phyloP scores from a whole-genome alignment of 2,888 invertebrate genomes.

The Sycophila texana region DNA sequence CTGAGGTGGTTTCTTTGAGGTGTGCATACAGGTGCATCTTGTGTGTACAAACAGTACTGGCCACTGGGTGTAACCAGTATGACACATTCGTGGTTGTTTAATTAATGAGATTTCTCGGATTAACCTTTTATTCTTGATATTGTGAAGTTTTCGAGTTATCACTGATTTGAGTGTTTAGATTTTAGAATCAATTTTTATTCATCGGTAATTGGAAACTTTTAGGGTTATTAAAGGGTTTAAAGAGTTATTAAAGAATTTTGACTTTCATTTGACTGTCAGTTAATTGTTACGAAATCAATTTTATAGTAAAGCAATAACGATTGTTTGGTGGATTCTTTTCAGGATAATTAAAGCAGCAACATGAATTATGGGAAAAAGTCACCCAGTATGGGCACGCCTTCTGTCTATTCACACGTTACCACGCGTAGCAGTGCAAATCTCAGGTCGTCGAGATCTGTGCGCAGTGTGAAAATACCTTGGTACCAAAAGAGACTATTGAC shows the following conservation, averaged over 20 bases:
- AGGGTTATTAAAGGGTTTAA: too few species aligned
- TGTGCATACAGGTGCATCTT: not conserved
- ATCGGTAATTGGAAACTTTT: too few species aligned
- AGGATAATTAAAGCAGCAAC: constrained; percentile 19
- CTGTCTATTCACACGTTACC: constrained; percentile 92
- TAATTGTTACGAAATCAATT: too few species aligned
- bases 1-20: not conserved
- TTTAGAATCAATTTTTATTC: too few species aligned
- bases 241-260: not conserved
- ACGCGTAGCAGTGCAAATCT: constrained; percentile 87
- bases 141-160: not conserved
- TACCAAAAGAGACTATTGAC: constrained; percentile 90
- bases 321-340: not conserved
- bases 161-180: too few species aligned
- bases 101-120: constrained; percentile 13
- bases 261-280: too few species aligned
- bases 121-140: not conserved
- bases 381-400: constrained; percentile 91
- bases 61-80: constrained; percentile 41
- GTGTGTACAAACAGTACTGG: constrained; percentile 40
- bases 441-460: constrained; percentile 86
- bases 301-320: too few species aligned
- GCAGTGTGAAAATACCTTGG: constrained; percentile 89
- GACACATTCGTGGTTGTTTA: constrained; percentile 40
- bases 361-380: constrained; percentile 80